Percentiles rank a stretch among this genome's conserved stretches.
Evolutionary conservation across 2,888 invertebrate species (phyloP).

Genomic region (Xanthostigma xanthostigma): DNA sequence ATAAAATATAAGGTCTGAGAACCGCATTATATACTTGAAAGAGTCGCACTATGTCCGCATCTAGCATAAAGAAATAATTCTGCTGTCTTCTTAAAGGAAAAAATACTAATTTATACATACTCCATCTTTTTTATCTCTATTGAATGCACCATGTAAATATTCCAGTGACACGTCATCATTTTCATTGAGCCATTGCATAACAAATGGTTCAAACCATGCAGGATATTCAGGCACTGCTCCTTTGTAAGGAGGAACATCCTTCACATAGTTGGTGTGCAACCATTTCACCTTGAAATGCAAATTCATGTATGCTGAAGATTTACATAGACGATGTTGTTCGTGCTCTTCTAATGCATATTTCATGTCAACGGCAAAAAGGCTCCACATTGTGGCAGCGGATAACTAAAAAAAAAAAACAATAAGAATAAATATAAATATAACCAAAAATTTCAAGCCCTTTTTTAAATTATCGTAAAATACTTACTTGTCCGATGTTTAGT

Average conservation of each 20-base stretch:
- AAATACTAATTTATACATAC: constrained; percentile 35
- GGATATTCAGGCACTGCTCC: constrained; percentile 97
- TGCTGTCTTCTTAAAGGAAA: background rate
- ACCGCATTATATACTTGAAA: too few species aligned
- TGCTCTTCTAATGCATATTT: constrained; percentile 97
- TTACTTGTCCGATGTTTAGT: constrained; percentile 88
- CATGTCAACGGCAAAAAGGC: constrained; percentile 89
- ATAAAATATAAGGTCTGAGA: too few species aligned
- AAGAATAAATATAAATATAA: too few species aligned
- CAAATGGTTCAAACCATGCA: constrained; percentile 99
- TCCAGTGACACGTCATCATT: constrained; percentile 98
- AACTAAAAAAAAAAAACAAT: constrained; percentile 40
- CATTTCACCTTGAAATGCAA: constrained; percentile 98
- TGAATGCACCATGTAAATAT: constrained; percentile 96
- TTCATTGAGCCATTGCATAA: constrained; percentile 99
- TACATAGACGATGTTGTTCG: constrained; percentile 87
- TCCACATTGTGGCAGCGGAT: constrained; percentile 97
- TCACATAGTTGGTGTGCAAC: constrained; percentile 95
- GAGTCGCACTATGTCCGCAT: too few species aligned
- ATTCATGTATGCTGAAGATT: constrained; percentile 99
- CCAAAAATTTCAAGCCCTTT: too few species aligned
- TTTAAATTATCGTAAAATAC: background rate
- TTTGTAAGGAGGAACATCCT: constrained; percentile 93
- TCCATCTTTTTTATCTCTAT: constrained; percentile 89
- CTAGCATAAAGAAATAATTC: too few species aligned